These are phyloP conservation scores for Podarcis cretensis DNA, from an alignment of 2,113 vertebrate species.

Conservation along the genomic window DNA sequence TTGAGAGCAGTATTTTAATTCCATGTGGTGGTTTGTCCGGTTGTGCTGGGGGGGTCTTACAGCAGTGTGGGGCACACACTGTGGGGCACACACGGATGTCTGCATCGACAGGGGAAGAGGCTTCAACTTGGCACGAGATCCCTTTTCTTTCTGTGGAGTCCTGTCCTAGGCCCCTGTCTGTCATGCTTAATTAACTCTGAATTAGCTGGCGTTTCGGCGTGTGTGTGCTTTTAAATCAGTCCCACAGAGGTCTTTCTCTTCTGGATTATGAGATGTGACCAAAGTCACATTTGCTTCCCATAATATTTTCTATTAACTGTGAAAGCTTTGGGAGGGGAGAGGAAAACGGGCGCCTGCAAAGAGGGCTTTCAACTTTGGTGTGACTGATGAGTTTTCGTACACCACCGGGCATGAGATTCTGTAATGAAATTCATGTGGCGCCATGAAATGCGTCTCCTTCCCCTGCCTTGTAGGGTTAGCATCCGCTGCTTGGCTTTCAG, in stretches of 20 bases:
- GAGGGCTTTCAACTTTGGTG: not conserved
- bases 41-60: not conserved
- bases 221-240: not conserved
- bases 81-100: not conserved
- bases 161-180: not conserved
- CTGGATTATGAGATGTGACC: not conserved
- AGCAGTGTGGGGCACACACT: not conserved
- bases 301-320: constrained; percentile 1
- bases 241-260: not conserved
- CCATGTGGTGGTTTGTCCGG: not conserved
- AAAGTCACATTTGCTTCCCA: constrained; percentile 37
- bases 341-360: not conserved
- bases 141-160: not conserved
- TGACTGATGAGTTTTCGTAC: constrained; percentile 19
- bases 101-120: not conserved
- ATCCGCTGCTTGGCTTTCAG: not conserved
- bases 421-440: constrained; percentile 16
- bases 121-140: not conserved
- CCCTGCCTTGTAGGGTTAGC: not conserved
- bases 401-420: constrained; percentile 2
- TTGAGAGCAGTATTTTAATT: not conserved
- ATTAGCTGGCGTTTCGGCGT: not conserved
- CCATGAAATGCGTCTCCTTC: not conserved
- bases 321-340: constrained; percentile 1
- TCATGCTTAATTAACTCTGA: not conserved